Conservation (phyloP, 2,888 invertebrate species). For the Therioaphis trifolii region DNA sequence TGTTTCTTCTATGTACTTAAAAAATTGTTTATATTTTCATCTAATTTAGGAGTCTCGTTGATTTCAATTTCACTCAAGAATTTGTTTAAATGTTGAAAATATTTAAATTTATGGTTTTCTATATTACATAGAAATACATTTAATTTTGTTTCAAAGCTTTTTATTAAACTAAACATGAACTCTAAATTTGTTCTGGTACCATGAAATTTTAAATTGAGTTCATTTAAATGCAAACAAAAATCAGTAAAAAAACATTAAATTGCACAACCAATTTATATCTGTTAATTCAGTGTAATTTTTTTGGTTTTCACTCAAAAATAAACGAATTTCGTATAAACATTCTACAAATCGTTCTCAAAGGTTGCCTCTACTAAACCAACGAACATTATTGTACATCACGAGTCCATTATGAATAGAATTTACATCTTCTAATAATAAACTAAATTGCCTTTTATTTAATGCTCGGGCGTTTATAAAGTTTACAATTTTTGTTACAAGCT, state of each 20-base stretch:
- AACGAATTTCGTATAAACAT: constrained; percentile 61
- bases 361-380: constrained; percentile 64
- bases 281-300: constrained; percentile 43
- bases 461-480: constrained; percentile 57
- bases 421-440: constrained; percentile 63
- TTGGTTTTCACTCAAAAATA: constrained; percentile 36
- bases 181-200: constrained; percentile 21
- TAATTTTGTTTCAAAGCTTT: constrained; percentile 34
- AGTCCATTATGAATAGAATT: constrained; percentile 62
- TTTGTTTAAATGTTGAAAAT: constrained; percentile 37
- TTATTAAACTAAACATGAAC: constrained; percentile 37
- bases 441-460: constrained; percentile 53
- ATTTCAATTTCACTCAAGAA: constrained; percentile 40
- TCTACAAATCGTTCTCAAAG: constrained; percentile 63
- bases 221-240: constrained; percentile 34
- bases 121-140: constrained; percentile 32
- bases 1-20: constrained; percentile 30
- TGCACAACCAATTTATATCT: constrained; percentile 13
- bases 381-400: constrained; percentile 64
- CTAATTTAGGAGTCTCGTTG: background rate
- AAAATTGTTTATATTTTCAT: constrained; percentile 29
- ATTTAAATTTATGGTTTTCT: constrained; percentile 41
- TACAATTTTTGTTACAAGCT: constrained; percentile 56
- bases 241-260: constrained; percentile 38
- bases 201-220: constrained; percentile 30